Conservation (phyloP, 2,797 vertebrate species). For the Pipistrellus nathusii region DNA sequence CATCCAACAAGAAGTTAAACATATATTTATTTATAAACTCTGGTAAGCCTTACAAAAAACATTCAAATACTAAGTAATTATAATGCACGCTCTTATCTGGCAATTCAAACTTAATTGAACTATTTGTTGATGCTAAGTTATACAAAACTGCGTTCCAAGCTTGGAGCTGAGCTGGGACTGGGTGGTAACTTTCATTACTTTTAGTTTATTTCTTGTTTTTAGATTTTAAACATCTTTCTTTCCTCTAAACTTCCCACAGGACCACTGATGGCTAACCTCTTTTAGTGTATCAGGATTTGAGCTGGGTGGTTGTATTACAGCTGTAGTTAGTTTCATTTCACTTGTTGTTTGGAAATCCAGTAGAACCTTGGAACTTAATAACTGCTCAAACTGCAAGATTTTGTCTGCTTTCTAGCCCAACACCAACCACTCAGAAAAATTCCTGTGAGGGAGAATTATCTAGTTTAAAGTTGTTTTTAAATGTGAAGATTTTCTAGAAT, state of each 20-base stretch:
- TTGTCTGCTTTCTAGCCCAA: neutral
- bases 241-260: neutral
- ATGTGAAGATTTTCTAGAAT: neutral
- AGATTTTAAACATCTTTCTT: neutral
- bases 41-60: conserved; percentile 87
- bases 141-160: conserved; percentile 73
- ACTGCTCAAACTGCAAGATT: neutral
- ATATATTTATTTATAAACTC: conserved; percentile 74
- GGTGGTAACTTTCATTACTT: neutral
- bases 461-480: neutral
- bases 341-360: neutral
- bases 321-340: neutral
- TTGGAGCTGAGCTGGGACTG: neutral
- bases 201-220: neutral
- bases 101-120: conserved; percentile 87
- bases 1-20: conserved; percentile 50
- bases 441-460: neutral
- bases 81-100: conserved; percentile 90
- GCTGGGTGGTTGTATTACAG: neutral
- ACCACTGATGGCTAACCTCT: neutral
- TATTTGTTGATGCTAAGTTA: conserved; percentile 87
- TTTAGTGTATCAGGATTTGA: neutral
- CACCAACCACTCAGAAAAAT: neutral
- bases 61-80: conserved; percentile 88
- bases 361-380: neutral